phyloP scores from a whole-genome alignment of 1,140 invertebrate genomes.

The Nasonia giraulti region DNA sequence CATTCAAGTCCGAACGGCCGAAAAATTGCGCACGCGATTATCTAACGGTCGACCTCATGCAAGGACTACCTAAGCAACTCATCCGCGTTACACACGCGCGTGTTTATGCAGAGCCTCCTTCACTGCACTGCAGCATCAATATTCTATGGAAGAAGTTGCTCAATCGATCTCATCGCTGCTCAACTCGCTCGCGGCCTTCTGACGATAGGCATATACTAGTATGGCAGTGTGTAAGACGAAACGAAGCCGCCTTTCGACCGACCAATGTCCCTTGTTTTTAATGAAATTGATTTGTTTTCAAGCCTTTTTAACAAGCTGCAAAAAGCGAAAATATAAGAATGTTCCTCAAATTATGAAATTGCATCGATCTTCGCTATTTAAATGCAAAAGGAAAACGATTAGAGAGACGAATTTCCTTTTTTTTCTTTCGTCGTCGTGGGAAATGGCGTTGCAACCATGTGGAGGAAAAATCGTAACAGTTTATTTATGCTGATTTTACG shows the following conservation, averaged over 20 bases:
- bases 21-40: not conserved
- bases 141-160: not conserved
- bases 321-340: too few relatives aligned
- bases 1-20: too few relatives aligned
- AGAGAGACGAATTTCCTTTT: not conserved
- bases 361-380: not conserved
- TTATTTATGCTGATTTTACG: slow-evolving; percentile 36
- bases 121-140: not conserved
- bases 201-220: not conserved
- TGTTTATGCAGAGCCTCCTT: not conserved
- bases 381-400: not conserved
- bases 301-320: too few relatives aligned
- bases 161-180: slow-evolving; percentile 24
- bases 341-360: not conserved
- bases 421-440: not conserved
- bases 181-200: slow-evolving; percentile 10
- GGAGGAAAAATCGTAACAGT: not conserved
- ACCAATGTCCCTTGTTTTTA: not conserved
- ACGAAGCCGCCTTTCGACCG: slow-evolving; percentile 2
- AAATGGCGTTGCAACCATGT: not conserved
- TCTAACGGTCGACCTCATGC: slow-evolving; percentile 31
- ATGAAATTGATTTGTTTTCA: too few relatives aligned
- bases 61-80: slow-evolving; percentile 22
- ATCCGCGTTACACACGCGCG: not conserved
- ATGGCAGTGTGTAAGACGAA: not conserved